Evolutionary conservation across 2,888 invertebrate genomes (phyloP), one percentile per base, ranked within the genome.

Genomic region (Ornithoptera alexandrae): DNA sequence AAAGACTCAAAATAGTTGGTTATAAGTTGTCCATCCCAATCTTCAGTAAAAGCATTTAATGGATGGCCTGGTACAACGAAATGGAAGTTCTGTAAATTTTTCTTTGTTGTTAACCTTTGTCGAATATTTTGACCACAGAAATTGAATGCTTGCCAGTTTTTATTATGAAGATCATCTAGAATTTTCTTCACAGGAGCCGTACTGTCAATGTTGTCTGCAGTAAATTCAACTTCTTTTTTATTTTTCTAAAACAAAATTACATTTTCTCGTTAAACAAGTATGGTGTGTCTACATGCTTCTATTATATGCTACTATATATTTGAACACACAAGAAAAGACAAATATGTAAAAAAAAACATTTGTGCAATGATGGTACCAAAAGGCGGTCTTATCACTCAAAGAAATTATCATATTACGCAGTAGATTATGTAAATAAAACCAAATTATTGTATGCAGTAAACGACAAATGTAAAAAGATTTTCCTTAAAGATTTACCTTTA

Each of bases 11-110:
- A 92, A 70, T 84, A 91, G 17, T 84, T 83, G 0, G 81, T 72
- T 18, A 79, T 79, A 0, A 91, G 77, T 6, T 83, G 83, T 4
- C 92, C 92, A 68, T 90, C 86, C 89, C 90, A 92, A 17, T 86
- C 81, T 0, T 87, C 82, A 61, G 77, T 79, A 60, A 90, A 90
- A 15, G 75, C 74, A 46, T 86, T 84, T 7, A 87, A 67, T 0
- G 86, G 85, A 69, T 85, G 84, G 3, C 86, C 88, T n/a, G 82
- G 84, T 0, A 84, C 69, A 2, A 75, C 67, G 63, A 74, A 85
- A 68, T 90, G 89, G 36, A 74, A 75, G 61, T 77, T 78, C 4
- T 69, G 61, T 46, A 70, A 62, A 46, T 58, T 24, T 36, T 71
- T 74, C 2, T 69, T 74, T 7, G 75, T 74, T 0, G 76, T 75